Percentiles rank a stretch among this genome's conserved stretches.
Evolutionary conservation across 2,113 vertebrate species (phyloP).

Genomic region (Forbesichthys papilliferus): DNA sequence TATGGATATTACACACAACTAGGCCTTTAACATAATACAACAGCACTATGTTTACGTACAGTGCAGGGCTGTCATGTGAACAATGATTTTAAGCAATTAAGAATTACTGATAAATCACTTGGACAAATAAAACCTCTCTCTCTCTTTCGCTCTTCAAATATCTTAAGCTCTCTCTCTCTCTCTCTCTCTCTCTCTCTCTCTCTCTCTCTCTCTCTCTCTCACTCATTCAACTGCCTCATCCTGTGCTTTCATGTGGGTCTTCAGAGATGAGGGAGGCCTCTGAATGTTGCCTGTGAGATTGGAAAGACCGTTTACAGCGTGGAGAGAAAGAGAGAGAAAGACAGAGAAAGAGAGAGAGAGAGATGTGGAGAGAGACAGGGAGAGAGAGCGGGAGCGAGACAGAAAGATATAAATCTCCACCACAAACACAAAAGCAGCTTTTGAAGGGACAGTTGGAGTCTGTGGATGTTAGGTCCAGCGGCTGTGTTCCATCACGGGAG

Average conservation of each 20-base stretch:
- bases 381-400: too few relatives aligned
- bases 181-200: too few relatives aligned
- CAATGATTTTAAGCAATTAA: conserved; percentile 12
- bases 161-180: not conserved
- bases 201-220: too few relatives aligned
- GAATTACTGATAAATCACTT: conserved; percentile 3
- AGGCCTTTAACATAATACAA: not conserved
- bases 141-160: not conserved
- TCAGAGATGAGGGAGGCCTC: conserved; percentile 49
- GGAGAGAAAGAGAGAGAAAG: conserved; percentile 32
- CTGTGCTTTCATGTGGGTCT: conserved; percentile 54
- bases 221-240: conserved; percentile 43
- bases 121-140: not conserved
- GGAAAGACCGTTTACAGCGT: conserved; percentile 56
- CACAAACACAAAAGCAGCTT: too few relatives aligned
- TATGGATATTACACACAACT: not conserved
- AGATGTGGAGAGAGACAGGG: too few relatives aligned
- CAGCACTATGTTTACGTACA: not conserved
- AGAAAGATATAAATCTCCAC: not conserved
- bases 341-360: too few relatives aligned
- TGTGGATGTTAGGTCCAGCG: too few relatives aligned
- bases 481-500: too few relatives aligned
- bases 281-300: conserved; percentile 62
- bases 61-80: not conserved
- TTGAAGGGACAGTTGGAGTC: too few relatives aligned